These are phyloP conservation scores for Euleptes europaea DNA, from an alignment of 2,113 vertebrate species.

Conservation along the genomic window DNA sequence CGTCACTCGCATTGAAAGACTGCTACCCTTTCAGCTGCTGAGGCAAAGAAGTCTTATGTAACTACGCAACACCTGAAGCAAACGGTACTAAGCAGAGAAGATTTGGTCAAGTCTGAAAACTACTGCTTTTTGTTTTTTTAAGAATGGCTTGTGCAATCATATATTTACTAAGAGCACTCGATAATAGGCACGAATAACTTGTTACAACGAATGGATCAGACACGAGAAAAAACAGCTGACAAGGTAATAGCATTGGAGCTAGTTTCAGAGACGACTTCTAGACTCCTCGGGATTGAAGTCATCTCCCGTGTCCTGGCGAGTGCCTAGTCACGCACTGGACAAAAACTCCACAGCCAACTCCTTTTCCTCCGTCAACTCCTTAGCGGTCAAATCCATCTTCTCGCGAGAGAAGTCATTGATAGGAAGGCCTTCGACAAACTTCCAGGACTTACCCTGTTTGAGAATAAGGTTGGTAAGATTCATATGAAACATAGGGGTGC, in stretches of 20 bases:
- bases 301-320: slow-evolving; percentile 41
- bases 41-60: slow-evolving; percentile 37
- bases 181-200: slow-evolving; percentile 64
- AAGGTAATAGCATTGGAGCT: slow-evolving; percentile 59
- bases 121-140: slow-evolving; percentile 45
- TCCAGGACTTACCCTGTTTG: slow-evolving; percentile 91
- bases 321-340: slow-evolving; percentile 81
- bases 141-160: neutral
- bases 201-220: slow-evolving; percentile 39
- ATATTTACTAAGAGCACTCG: slow-evolving; percentile 61
- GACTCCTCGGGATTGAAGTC: slow-evolving; percentile 72
- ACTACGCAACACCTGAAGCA: slow-evolving; percentile 50
- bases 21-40: slow-evolving; percentile 39
- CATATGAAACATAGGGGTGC: slow-evolving; percentile 25
- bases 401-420: slow-evolving; percentile 90
- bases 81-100: slow-evolving; percentile 40
- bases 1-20: slow-evolving; percentile 28
- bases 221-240: slow-evolving; percentile 56
- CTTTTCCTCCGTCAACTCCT: slow-evolving; percentile 91
- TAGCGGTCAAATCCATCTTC: slow-evolving; percentile 92
- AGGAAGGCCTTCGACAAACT: slow-evolving; percentile 87
- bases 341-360: slow-evolving; percentile 92
- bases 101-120: slow-evolving; percentile 61
- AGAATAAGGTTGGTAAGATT: slow-evolving; percentile 13
- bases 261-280: slow-evolving; percentile 84